A percentile compares a stretch with the other conserved stretches of the same genome.
These are phyloP conservation scores for Sebastiscus albofasciatus DNA, from an alignment of 2,797 vertebrate species.

Conservation along the genomic window DNA sequence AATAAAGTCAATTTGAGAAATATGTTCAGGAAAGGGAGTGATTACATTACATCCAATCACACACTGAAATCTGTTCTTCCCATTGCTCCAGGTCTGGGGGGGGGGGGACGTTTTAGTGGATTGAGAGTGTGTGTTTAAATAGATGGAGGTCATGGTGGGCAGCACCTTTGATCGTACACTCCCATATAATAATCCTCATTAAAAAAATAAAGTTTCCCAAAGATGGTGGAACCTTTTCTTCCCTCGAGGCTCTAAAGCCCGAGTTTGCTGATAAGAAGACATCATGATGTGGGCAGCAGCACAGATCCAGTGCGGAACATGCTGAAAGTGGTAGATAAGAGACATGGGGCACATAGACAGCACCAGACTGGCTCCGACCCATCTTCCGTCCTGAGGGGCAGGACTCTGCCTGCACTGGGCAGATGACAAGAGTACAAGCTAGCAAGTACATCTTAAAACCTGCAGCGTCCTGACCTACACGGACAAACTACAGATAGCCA, in stretches of 20 bases:
- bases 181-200: background rate
- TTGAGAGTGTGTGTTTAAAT: background rate
- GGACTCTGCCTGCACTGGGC: constrained; percentile 14
- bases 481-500: background rate
- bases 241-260: background rate
- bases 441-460: constrained; percentile 6
- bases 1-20: background rate
- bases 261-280: constrained; percentile 24
- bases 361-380: constrained; percentile 27
- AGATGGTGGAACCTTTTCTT: background rate
- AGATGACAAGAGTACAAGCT: constrained; percentile 35
- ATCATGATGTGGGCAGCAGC: constrained; percentile 43
- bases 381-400: constrained; percentile 37
- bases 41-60: background rate
- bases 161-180: background rate
- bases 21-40: background rate
- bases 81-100: background rate
- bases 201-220: constrained; percentile 11
- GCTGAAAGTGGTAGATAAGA: constrained; percentile 74
- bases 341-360: constrained; percentile 35
- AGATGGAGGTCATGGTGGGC: background rate
- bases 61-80: background rate
- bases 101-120: background rate
- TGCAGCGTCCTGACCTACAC: constrained; percentile 19
- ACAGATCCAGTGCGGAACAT: constrained; percentile 29